Conservation (phyloP, 2,113 vertebrate species). For the Lophius piscatorius region DNA sequence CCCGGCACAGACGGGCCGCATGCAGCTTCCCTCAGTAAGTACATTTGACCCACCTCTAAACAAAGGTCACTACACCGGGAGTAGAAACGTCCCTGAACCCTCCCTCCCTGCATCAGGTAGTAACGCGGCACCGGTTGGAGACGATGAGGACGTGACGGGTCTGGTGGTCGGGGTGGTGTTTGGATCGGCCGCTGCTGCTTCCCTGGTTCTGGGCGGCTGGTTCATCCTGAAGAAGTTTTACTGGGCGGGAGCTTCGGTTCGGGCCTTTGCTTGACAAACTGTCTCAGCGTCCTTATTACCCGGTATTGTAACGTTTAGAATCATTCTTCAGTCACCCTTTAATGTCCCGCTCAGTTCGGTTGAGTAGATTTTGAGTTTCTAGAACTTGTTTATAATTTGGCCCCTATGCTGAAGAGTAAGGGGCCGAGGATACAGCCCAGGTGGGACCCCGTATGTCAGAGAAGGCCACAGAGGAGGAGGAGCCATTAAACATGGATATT, state of each 20-base stretch:
- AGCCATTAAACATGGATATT: too few species aligned
- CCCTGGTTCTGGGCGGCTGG: constrained; percentile 71
- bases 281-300: not conserved
- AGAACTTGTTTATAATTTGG: too few species aligned
- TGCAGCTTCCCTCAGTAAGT: constrained; percentile 63
- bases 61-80: not conserved
- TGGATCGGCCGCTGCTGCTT: constrained; percentile 55
- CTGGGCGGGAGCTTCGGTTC: constrained; percentile 25
- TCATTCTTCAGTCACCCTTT: too few species aligned
- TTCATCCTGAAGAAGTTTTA: constrained; percentile 71
- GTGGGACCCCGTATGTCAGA: too few species aligned
- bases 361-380: too few species aligned
- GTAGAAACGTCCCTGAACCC: not conserved
- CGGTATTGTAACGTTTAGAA: too few species aligned
- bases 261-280: constrained; percentile 34
- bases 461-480: too few species aligned
- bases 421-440: too few species aligned
- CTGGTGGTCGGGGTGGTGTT: constrained; percentile 68
- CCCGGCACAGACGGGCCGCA: constrained; percentile 20
- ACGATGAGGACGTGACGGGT: constrained; percentile 38
- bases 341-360: too few species aligned
- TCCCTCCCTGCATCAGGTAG: constrained; percentile 35
- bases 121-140: not conserved
- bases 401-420: too few species aligned
- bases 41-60: not conserved